A percentile compares a stretch with the other conserved stretches of the same genome.
Evolutionary conservation across 2,888 invertebrate genomes (phyloP).

Genomic region (Noctua fimbriata): DNA sequence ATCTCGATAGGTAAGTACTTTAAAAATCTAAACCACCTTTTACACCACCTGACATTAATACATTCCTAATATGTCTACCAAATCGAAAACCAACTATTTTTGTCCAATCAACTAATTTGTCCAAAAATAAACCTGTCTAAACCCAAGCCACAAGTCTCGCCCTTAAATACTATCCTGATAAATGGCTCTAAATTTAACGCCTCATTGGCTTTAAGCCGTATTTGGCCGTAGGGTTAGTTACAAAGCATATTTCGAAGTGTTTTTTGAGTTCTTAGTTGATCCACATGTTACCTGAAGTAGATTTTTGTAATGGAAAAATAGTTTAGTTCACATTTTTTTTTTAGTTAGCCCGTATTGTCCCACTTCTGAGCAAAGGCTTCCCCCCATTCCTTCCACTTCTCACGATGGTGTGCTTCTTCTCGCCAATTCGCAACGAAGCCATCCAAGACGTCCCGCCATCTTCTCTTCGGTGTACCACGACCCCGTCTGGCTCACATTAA

Average conservation of each 20-base stretch:
- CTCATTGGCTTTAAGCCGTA: slow-evolving; percentile 2
- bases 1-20: neutral
- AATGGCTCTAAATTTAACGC: slow-evolving; percentile 24
- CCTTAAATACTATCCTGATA: slow-evolving; percentile 5
- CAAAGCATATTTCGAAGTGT: neutral
- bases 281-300: neutral
- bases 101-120: neutral
- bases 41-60: neutral
- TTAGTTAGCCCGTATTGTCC: too few relatives aligned
- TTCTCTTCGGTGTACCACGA: too few relatives aligned
- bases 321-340: neutral
- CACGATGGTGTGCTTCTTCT: too few relatives aligned
- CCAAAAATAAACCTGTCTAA: neutral
- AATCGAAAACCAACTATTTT: neutral
- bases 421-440: too few relatives aligned
- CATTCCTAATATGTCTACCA: neutral
- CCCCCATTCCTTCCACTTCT: too few relatives aligned
- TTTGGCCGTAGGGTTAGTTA: neutral
- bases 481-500: neutral
- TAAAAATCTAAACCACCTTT: neutral
- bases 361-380: too few relatives aligned
- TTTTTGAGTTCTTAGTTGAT: neutral
- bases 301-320: neutral
- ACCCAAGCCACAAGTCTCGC: neutral
- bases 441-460: too few relatives aligned